Evolutionary conservation across 2,888 invertebrate genomes (phyloP).

Genomic region (Alcis repandata): DNA sequence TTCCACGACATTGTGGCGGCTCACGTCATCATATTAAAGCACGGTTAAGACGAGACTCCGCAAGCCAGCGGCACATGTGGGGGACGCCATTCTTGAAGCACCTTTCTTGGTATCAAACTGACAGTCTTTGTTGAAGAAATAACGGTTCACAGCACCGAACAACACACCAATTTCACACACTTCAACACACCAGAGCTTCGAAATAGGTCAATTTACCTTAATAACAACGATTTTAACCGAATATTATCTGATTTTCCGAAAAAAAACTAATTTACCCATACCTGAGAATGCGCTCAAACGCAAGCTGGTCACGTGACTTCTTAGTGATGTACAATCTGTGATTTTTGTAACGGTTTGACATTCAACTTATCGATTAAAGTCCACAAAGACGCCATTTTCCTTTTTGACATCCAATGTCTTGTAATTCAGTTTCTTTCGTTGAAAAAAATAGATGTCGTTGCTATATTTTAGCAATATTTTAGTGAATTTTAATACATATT

Average conservation of each 20-base stretch:
- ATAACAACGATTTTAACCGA: conserved; percentile 67
- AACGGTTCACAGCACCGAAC: conserved; percentile 74
- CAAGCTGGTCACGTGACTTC: conserved; percentile 89
- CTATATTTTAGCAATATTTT: too few species aligned
- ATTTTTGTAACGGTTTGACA: conserved; percentile 47
- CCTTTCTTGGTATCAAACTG: conserved; percentile 88
- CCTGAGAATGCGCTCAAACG: conserved; percentile 91
- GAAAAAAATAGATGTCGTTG: too few species aligned
- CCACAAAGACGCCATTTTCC: too few species aligned
- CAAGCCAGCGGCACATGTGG: conserved; percentile 88
- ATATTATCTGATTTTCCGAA: conserved; percentile 75
- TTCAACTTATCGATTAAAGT: conserved; percentile 1
- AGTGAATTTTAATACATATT: too few species aligned
- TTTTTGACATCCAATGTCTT: too few species aligned
- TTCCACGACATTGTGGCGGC: conserved; percentile 66
- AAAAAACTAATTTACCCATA: conserved; percentile 85
- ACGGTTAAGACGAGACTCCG: conserved; percentile 76
- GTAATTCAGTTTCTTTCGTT: too few species aligned
- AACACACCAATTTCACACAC: conserved; percentile 70
- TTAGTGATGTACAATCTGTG: conserved; percentile 69
- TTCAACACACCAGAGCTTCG: conserved; percentile 65
- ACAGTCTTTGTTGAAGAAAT: conserved; percentile 85
- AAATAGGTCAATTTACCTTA: conserved; percentile 74
- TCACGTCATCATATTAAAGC: conserved; percentile 78
- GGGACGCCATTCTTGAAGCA: conserved; percentile 91